phyloP scores from a whole-genome alignment of 2,113 vertebrate species.

The Amblyopsis rosae region DNA sequence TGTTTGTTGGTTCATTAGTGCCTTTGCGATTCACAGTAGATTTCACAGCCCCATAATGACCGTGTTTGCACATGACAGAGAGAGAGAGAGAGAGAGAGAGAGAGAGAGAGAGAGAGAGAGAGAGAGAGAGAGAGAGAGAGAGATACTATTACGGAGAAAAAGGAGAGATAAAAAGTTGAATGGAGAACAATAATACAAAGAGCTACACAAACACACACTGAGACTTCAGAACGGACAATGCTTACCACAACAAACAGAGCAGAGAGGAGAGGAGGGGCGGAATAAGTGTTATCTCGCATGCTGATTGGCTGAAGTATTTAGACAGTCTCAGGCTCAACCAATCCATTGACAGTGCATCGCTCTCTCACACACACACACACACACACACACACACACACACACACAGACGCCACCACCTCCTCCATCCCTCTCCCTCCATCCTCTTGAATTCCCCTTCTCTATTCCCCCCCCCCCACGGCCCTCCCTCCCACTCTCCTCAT shows the following conservation, averaged over 20 bases:
- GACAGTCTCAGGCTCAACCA: conserved; percentile 51
- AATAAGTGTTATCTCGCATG: background rate
- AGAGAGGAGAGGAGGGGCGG: background rate
- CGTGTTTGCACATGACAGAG: conserved; percentile 62
- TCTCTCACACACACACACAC: conserved; percentile 17
- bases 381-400: background rate
- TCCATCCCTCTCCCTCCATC: conserved; percentile 2
- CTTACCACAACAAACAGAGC: background rate
- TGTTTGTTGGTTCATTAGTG: conserved; percentile 66
- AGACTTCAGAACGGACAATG: conserved; percentile 20
- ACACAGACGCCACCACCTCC: background rate
- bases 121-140: conserved; percentile 31
- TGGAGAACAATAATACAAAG: background rate
- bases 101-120: conserved; percentile 15
- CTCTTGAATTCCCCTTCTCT: conserved; percentile 14
- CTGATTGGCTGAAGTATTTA: conserved; percentile 38
- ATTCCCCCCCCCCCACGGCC: conserved; percentile 23
- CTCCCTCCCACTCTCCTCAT: conserved; percentile 28
- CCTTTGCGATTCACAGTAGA: conserved; percentile 67
- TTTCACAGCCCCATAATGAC: conserved; percentile 66
- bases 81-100: conserved; percentile 21
- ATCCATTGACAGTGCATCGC: conserved; percentile 44
- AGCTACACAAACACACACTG: conserved; percentile 36
- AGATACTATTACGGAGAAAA: conserved; percentile 16
- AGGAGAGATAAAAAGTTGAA: conserved; percentile 33